Conservation (phyloP, 2,113 vertebrate species). For the Grammomys surdaster region DNA sequence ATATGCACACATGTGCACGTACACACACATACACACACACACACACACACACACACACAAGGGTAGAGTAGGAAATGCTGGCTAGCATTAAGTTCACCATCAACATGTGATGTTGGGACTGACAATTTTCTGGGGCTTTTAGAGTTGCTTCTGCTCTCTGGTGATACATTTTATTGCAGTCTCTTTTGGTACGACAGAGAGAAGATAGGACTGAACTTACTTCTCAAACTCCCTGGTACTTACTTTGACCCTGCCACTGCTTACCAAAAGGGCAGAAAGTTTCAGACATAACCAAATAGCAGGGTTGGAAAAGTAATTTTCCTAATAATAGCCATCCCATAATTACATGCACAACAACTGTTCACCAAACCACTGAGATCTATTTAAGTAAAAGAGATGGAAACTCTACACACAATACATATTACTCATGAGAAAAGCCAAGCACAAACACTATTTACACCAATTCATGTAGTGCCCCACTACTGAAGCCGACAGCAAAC, state of each 20-base stretch:
- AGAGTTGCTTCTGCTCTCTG: background rate
- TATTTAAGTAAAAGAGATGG: slow-evolving; percentile 79
- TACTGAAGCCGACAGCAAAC: slow-evolving; percentile 57
- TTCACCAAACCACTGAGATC: slow-evolving; percentile 65
- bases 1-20: too few species aligned
- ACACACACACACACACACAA: background rate
- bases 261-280: slow-evolving; percentile 51
- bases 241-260: slow-evolving; percentile 53
- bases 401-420: slow-evolving; percentile 77
- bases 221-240: background rate
- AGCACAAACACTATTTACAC: slow-evolving; percentile 81
- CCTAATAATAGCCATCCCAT: slow-evolving; percentile 77
- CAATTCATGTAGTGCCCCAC: slow-evolving; percentile 38
- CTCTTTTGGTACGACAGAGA: background rate
- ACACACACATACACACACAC: background rate
- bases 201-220: slow-evolving; percentile 13
- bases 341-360: slow-evolving; percentile 80
- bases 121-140: background rate
- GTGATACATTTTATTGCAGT: background rate
- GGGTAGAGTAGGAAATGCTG: background rate
- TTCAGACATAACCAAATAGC: slow-evolving; percentile 52
- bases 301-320: slow-evolving; percentile 73
- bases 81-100: background rate
- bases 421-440: slow-evolving; percentile 75
- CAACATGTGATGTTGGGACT: background rate